Evolutionary conservation across 2,113 vertebrate genomes (phyloP).

Genomic region (Pangasianodon gigas): DNA sequence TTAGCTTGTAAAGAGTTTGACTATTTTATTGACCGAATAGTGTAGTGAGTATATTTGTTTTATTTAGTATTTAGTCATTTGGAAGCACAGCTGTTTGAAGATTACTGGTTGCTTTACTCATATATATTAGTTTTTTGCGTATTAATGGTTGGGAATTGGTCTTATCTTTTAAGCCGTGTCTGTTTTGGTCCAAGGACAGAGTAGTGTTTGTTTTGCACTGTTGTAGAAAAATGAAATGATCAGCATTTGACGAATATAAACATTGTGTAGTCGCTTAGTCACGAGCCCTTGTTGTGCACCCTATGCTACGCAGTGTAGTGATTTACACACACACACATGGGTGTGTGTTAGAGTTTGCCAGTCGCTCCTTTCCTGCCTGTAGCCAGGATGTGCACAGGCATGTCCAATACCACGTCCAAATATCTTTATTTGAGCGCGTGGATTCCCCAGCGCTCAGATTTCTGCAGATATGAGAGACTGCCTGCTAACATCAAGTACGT

Average conservation of each 20-base stretch:
- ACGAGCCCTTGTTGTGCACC: not conserved
- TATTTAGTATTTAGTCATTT: no score
- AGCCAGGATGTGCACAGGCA: not conserved
- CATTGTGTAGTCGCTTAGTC: not conserved
- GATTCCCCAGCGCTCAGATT: not conserved
- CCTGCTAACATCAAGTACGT: not conserved
- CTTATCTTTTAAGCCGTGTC: not conserved
- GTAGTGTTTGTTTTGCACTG: no score
- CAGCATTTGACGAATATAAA: not conserved
- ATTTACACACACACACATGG: not conserved
- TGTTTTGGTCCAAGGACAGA: not conserved
- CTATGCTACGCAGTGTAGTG: not conserved
- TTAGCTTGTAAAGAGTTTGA: not conserved
- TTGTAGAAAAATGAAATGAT: not conserved
- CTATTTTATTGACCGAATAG: not conserved
- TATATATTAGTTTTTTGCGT: not conserved
- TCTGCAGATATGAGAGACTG: not conserved
- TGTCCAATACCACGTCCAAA: not conserved
- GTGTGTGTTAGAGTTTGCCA: not conserved
- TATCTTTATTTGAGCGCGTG: not conserved
- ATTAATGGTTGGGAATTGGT: not conserved
- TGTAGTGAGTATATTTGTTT: not conserved
- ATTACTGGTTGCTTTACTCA: not conserved
- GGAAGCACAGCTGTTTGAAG: not conserved
- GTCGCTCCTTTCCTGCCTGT: not conserved